phyloP scores from a whole-genome alignment of 2,113 vertebrate genomes.

The Mus spicilegus region DNA sequence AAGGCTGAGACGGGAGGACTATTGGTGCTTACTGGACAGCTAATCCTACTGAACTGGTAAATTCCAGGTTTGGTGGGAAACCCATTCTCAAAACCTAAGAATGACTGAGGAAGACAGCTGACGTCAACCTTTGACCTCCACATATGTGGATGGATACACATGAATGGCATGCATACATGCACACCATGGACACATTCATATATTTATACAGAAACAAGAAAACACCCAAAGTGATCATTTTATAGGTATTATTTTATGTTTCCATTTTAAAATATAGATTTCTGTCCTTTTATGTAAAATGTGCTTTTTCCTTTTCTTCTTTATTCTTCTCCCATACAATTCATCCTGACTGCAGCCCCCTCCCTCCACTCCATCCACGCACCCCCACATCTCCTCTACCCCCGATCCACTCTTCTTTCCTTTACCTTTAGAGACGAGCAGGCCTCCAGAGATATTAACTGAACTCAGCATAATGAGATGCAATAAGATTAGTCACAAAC shows the following conservation, averaged over 20 bases:
- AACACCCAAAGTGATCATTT: neutral
- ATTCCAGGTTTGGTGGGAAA: neutral
- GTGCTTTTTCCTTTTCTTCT: neutral
- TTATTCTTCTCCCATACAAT: neutral
- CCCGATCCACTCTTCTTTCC: neutral
- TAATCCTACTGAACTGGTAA: neutral
- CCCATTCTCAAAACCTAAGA: neutral
- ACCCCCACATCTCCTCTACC: neutral
- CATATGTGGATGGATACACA: neutral
- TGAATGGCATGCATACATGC: no score
- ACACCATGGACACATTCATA: neutral
- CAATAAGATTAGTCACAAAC: neutral
- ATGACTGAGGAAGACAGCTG: no score
- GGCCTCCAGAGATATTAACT: neutral
- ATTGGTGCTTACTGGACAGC: neutral
- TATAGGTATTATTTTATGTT: neutral
- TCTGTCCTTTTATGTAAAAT: neutral
- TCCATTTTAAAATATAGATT: conserved; percentile 31
- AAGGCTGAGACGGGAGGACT: neutral
- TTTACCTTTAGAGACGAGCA: neutral
- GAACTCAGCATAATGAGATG: neutral
- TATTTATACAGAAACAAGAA: neutral
- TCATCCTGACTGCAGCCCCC: neutral
- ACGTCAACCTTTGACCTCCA: neutral
- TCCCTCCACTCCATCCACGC: neutral